Conservation (phyloP, 2,888 invertebrate genomes). For the Drosophila demipolita region DNA sequence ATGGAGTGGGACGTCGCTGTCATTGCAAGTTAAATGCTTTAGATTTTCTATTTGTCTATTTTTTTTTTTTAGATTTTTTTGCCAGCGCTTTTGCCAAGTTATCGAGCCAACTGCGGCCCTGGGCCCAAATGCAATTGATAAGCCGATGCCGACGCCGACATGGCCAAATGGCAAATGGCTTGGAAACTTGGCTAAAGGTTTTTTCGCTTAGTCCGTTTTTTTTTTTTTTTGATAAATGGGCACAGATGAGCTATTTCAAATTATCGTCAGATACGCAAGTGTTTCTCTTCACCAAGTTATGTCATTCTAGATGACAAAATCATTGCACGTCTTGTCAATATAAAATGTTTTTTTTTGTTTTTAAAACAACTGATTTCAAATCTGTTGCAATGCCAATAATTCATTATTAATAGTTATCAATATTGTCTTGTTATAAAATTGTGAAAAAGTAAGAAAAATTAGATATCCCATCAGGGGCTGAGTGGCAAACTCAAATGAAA, state of each 20-base stretch:
- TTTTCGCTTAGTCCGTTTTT: conserved; percentile 54
- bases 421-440: not conserved
- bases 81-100: conserved; percentile 52
- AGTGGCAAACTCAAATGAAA: not conserved
- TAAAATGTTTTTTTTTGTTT: not conserved
- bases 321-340: conserved; percentile 11
- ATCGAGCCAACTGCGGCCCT: conserved; percentile 61
- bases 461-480: not conserved
- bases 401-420: not conserved
- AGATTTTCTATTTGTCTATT: conserved; percentile 53
- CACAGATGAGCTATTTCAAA: conserved; percentile 42
- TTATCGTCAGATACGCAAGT: conserved; percentile 19
- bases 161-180: conserved; percentile 66
- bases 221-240: conserved; percentile 60
- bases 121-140: conserved; percentile 68
- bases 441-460: not conserved
- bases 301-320: conserved; percentile 24
- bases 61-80: conserved; percentile 18
- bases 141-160: conserved; percentile 43
- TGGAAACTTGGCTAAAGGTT: conserved; percentile 63
- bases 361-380: not conserved
- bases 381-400: not conserved
- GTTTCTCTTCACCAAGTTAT: conserved; percentile 7
- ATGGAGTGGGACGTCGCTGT: conserved; percentile 41
- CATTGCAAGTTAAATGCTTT: conserved; percentile 74